Base-by-base conservation (phyloP, 2,797 vertebrate species). In the Neosilurus mollespiculum region DNA sequence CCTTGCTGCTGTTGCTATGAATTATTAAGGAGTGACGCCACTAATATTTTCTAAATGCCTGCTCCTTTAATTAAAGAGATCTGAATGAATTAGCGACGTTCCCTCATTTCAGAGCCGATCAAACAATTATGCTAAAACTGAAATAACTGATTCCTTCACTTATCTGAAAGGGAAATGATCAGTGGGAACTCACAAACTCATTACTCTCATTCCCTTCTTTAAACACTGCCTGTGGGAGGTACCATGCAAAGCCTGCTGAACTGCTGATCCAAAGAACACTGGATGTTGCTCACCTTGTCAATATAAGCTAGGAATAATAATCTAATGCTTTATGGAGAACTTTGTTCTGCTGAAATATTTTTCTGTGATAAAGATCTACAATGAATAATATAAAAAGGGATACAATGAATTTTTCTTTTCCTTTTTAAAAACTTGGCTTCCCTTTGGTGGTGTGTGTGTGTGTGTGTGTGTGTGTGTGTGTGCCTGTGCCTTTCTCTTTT, bases 381-480 rank as follows among this genome's bases (percentile, higher is more conserved):
- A n/a, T n/a, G n/a, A n/a, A n/a, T n/a, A n/a, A n/a, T n/a, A n/a
- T n/a, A n/a, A 15, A 22, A 53, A 10, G 65, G 34, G 61, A 83
- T 51, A 12, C 10, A 1, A 62, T 24, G 7, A 20, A 6, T 20
- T 14, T 67, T 82, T 67, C 34, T 49, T 64, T 53, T 30, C 2
- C 8, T 56, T 49, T 51, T 5, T 71, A 67, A 37, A 34, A 34
- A 53, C 51, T 18, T 20, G 1, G 15, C 16, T 53, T 86, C 43
- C 26, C 34, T 78, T 58, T 80, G 77, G 80, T 58, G 82, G 61
- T 72, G 16, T 26, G 54, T 75, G 75, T 86, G 37, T 43, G 37
- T 43, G 37, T 43, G 37, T 43, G 37, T 43, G 37, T 43, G 37
- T 43, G 37, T 43, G 37, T 80, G 77, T 80, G 65, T 84, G 61